phyloP scores from a whole-genome alignment of 2,888 invertebrate species.

The Raillietiella orientalis region DNA sequence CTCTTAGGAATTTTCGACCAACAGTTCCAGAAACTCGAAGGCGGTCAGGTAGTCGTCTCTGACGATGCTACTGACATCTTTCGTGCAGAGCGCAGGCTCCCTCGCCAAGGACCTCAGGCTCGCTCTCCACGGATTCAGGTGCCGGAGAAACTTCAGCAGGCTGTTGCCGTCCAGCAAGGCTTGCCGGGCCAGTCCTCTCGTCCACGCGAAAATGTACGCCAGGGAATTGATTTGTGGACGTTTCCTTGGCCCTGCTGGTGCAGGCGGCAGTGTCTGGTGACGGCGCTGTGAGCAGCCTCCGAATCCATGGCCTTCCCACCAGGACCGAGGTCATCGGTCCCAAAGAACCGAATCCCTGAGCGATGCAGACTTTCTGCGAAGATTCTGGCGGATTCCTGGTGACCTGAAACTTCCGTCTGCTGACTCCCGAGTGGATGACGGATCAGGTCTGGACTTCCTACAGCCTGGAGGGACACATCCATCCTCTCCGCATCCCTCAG shows the following conservation, averaged over 20 bases:
- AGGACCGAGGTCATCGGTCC: constrained; percentile 96
- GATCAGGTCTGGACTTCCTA: too few species aligned
- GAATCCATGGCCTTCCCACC: constrained; percentile 88
- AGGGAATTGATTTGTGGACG: constrained; percentile 97
- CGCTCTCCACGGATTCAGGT: constrained; percentile 66
- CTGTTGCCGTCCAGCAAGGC: constrained; percentile 69
- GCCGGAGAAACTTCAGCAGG: constrained; percentile 43
- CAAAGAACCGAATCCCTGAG: too few species aligned
- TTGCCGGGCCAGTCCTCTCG: constrained; percentile 62
- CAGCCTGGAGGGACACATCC: too few species aligned
- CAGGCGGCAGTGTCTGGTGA: constrained; percentile 41
- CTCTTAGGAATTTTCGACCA: constrained; percentile 58
- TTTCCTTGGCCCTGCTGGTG: constrained; percentile 54
- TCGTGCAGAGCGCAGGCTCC: constrained; percentile 90
- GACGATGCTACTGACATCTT: constrained; percentile 36
- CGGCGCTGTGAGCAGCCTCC: constrained; percentile 94
- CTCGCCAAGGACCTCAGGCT: constrained; percentile 94
- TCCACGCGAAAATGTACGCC: constrained; percentile 96
- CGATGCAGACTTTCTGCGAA: too few species aligned
- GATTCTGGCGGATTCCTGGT: too few species aligned
- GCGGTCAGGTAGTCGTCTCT: constrained; percentile 74
- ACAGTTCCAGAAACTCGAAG: constrained; percentile 79
- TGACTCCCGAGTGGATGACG: too few species aligned
- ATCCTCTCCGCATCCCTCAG: too few species aligned
- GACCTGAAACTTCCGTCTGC: too few species aligned